A percentile compares a stretch with the other conserved stretches of the same genome.
phyloP scores from a whole-genome alignment of 1,140 invertebrate species.

The Hycleus cichorii region DNA sequence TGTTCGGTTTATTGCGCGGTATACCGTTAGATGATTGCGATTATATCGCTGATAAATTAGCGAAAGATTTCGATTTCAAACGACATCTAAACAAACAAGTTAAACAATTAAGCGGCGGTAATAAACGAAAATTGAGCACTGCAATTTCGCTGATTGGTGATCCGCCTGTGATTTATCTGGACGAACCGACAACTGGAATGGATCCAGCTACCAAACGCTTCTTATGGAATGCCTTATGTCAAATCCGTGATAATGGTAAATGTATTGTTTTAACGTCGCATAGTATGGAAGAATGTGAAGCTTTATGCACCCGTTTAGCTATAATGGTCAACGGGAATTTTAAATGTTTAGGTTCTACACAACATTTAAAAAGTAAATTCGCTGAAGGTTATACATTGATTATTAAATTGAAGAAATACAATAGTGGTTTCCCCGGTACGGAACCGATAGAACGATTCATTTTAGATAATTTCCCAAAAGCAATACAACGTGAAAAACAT shows the following conservation, averaged over 20 bases:
- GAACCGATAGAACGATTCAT: slow-evolving; percentile 10
- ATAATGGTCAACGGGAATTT: slow-evolving; percentile 82
- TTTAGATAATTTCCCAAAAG: slow-evolving; percentile 8
- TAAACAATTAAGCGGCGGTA: slow-evolving; percentile 75
- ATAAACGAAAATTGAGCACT: slow-evolving; percentile 88
- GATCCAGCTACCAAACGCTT: slow-evolving; percentile 73
- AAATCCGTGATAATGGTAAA: slow-evolving; percentile 52
- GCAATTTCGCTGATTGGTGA: slow-evolving; percentile 84
- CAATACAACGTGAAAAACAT: slow-evolving; percentile 12
- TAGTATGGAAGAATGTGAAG: slow-evolving; percentile 82
- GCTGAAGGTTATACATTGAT: slow-evolving; percentile 44
- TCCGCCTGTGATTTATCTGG: slow-evolving; percentile 78
- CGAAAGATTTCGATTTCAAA: slow-evolving; percentile 42
- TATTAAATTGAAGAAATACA: slow-evolving; percentile 32
- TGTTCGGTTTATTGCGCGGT: slow-evolving; percentile 69
- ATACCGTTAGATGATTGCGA: slow-evolving; percentile 45
- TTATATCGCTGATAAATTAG: slow-evolving; percentile 34
- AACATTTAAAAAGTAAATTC: slow-evolving; percentile 60
- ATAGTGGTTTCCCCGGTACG: slow-evolving; percentile 4
- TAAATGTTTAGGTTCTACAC: slow-evolving; percentile 58
- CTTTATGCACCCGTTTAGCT: slow-evolving; percentile 72
- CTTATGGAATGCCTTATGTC: slow-evolving; percentile 63
- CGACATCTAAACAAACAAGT: slow-evolving; percentile 49
- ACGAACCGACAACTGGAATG: slow-evolving; percentile 77
- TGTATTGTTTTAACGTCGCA: slow-evolving; percentile 70